phyloP scores from a whole-genome alignment of 2,888 invertebrate genomes.

The Euplexia lucipara region DNA sequence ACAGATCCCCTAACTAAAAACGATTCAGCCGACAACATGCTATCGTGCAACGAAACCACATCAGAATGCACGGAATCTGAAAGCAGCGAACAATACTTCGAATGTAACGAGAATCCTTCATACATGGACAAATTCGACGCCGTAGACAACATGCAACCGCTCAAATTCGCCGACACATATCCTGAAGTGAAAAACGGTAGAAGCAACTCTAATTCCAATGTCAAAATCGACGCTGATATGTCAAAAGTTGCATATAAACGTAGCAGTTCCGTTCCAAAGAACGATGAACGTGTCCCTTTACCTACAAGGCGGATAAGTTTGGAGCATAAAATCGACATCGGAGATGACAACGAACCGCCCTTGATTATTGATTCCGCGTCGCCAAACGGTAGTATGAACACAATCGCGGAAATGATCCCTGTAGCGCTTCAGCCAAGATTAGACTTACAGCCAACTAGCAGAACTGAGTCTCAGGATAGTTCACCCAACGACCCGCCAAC shows the following conservation, averaged over 20 bases:
- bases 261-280: constrained; percentile 86
- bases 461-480: constrained; percentile 84
- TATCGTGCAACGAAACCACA: constrained; percentile 88
- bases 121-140: constrained; percentile 81
- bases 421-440: constrained; percentile 83
- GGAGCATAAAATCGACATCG: constrained; percentile 89
- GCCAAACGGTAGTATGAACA: constrained; percentile 86
- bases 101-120: constrained; percentile 84
- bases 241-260: constrained; percentile 86
- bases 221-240: constrained; percentile 82
- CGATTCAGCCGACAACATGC: constrained; percentile 88
- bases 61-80: constrained; percentile 90
- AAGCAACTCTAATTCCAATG: constrained; percentile 71
- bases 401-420: constrained; percentile 87
- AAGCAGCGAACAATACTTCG: constrained; percentile 89
- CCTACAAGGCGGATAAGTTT: constrained; percentile 85
- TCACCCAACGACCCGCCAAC: constrained; percentile 87
- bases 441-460: constrained; percentile 79
- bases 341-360: constrained; percentile 88
- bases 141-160: constrained; percentile 76
- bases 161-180: constrained; percentile 78
- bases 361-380: constrained; percentile 87
- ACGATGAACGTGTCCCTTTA: constrained; percentile 79
- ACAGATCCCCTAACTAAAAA: constrained; percentile 86
- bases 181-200: constrained; percentile 75